phyloP scores from a whole-genome alignment of 2,113 vertebrate genomes.

The Colaptes auratus region DNA sequence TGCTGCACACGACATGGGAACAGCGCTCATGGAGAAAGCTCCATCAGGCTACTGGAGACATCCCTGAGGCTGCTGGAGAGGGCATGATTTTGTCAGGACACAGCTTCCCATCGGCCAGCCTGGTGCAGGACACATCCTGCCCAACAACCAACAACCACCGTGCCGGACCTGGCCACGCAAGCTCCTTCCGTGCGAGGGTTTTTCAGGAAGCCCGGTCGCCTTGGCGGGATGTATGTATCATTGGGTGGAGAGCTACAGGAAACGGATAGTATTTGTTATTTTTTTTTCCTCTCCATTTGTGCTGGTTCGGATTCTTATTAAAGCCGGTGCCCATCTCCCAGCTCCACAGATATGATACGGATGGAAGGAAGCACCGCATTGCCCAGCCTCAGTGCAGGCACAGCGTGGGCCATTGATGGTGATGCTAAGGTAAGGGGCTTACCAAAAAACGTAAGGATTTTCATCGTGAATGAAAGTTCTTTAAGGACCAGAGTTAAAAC shows the following conservation, averaged over 20 bases:
- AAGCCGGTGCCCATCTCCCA: not conserved
- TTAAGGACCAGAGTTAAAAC: fast-evolving
- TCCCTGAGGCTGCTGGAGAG: fast-evolving
- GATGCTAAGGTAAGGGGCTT: not conserved
- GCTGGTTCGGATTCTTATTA: not conserved
- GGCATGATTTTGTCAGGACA: not conserved
- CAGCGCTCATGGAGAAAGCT: fast-evolving
- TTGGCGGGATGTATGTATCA: slow-evolving; percentile 28
- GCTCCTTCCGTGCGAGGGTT: not conserved
- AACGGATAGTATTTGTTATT: not conserved
- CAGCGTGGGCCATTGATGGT: fast-evolving
- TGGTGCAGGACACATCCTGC: not conserved
- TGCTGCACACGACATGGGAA: fast-evolving
- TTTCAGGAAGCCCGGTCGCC: slow-evolving; percentile 33
- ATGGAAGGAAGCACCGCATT: not conserved
- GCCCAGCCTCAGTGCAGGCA: not conserved
- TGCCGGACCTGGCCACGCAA: fast-evolving
- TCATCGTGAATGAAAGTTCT: not conserved
- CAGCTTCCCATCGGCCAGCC: not conserved
- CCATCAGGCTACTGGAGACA: not conserved
- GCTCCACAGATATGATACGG: not conserved
- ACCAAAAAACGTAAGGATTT: fast-evolving
- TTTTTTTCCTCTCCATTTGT: not conserved
- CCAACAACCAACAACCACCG: not conserved
- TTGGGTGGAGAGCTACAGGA: slow-evolving; percentile 61